These are phyloP conservation scores for Deilephila porcellus DNA, from an alignment of 2,888 invertebrate genomes.

Conservation along the genomic window DNA sequence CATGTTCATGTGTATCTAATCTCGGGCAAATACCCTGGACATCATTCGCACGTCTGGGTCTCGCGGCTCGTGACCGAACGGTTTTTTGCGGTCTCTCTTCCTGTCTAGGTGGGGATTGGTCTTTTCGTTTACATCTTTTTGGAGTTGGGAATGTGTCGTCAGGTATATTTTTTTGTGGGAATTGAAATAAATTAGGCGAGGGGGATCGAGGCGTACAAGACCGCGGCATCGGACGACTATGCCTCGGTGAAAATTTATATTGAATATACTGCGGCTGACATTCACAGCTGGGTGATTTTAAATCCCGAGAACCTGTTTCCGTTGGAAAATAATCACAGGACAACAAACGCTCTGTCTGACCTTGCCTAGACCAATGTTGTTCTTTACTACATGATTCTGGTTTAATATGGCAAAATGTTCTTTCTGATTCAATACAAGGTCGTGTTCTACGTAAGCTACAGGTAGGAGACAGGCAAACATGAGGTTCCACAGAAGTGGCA, in stretches of 20 bases:
- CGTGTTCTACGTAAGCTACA: not conserved
- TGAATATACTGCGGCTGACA: constrained; percentile 2
- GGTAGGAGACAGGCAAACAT: constrained; percentile 1
- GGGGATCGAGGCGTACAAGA: not conserved
- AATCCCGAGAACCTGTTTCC: not conserved
- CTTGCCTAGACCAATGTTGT: not conserved
- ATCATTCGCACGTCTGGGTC: not conserved
- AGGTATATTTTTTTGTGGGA: not conserved
- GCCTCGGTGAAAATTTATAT: not conserved
- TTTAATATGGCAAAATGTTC: not conserved
- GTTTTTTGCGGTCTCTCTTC: not conserved
- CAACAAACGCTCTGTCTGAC: not conserved
- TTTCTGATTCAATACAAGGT: not conserved
- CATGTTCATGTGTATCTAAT: not conserved
- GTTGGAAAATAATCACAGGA: not conserved
- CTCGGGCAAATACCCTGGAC: not conserved
- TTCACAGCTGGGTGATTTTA: constrained; percentile 11
- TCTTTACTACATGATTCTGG: not conserved
- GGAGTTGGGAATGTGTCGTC: not conserved
- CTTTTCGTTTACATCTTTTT: constrained; percentile 16
- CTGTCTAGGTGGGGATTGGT: not conserved
- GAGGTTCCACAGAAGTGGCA: constrained; percentile 35
- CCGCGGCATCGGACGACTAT: not conserved
- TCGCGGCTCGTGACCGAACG: not conserved
- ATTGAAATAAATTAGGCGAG: not conserved